Percentiles rank a stretch among this genome's conserved stretches.
These are phyloP conservation scores for Amniataba percoides DNA, from an alignment of 2,797 vertebrate genomes.

Conservation along the genomic window DNA sequence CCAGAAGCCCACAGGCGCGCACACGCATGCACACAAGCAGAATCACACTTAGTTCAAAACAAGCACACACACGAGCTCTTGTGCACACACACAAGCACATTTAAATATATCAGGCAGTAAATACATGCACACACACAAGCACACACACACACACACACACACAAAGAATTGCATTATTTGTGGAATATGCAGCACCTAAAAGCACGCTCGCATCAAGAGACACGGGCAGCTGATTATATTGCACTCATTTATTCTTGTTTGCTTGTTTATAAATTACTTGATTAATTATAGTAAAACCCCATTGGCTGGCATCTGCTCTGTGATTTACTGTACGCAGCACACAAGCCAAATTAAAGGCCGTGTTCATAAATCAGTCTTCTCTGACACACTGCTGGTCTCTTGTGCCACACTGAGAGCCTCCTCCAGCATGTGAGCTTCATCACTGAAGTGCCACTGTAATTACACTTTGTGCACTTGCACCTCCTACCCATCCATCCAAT, in stretches of 20 bases:
- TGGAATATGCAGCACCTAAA: neutral
- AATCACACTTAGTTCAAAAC: conserved; percentile 12
- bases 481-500: conserved; percentile 25
- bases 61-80: neutral
- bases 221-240: conserved; percentile 42
- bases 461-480: conserved; percentile 41
- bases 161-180: neutral
- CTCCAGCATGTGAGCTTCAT: conserved; percentile 42
- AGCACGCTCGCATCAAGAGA: conserved; percentile 19
- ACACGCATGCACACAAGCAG: conserved; percentile 21
- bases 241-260: conserved; percentile 66
- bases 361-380: conserved; percentile 67
- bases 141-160: neutral
- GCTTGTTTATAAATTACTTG: conserved; percentile 73
- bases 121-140: neutral
- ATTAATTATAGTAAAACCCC: conserved; percentile 71
- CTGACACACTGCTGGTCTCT: conserved; percentile 39
- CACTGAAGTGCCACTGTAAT: conserved; percentile 44
- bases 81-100: conserved; percentile 1
- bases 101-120: neutral
- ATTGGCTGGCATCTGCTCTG: conserved; percentile 57
- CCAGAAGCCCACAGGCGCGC: conserved; percentile 27
- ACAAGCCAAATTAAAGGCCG: conserved; percentile 60
- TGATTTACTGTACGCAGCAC: conserved; percentile 60
- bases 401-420: conserved; percentile 27